Conservation (phyloP, 1,140 invertebrate genomes). For the Zaprionus ornatus region DNA sequence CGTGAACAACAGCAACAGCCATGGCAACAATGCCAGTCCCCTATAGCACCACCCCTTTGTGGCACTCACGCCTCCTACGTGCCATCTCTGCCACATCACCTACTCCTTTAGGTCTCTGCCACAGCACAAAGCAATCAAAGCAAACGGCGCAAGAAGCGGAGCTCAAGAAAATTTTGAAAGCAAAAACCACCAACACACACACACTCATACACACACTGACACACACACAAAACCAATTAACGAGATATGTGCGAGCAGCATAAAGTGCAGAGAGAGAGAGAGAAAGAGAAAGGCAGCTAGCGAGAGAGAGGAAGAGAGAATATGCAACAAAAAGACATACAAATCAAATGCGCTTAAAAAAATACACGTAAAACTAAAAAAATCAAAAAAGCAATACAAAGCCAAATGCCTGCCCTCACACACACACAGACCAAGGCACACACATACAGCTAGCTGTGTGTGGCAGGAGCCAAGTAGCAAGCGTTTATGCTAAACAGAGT, state of each 20-base stretch:
- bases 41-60: background rate
- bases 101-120: conserved; percentile 64
- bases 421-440: conserved; percentile 40
- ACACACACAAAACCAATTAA: conserved; percentile 70
- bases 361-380: conserved; percentile 62
- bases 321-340: conserved; percentile 54
- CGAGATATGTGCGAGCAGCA: conserved; percentile 68
- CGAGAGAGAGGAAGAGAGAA: background rate
- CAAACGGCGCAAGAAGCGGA: conserved; percentile 36
- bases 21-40: conserved; percentile 39
- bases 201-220: conserved; percentile 9
- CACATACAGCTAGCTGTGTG: conserved; percentile 30
- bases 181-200: conserved; percentile 32
- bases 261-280: conserved; percentile 44
- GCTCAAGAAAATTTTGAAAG: conserved; percentile 59
- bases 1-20: conserved; percentile 53
- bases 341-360: conserved; percentile 77
- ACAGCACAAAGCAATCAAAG: conserved; percentile 75
- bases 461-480: conserved; percentile 79
- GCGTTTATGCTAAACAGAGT: conserved; percentile 82
- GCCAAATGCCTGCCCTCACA: conserved; percentile 35
- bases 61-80: background rate
- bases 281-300: conserved; percentile 1
- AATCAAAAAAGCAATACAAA: conserved; percentile 69
- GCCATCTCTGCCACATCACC: conserved; percentile 13